Percentiles rank a stretch among this genome's conserved stretches.
phyloP scores from a whole-genome alignment of 2,888 invertebrate species.

The Nebria brevicollis region DNA sequence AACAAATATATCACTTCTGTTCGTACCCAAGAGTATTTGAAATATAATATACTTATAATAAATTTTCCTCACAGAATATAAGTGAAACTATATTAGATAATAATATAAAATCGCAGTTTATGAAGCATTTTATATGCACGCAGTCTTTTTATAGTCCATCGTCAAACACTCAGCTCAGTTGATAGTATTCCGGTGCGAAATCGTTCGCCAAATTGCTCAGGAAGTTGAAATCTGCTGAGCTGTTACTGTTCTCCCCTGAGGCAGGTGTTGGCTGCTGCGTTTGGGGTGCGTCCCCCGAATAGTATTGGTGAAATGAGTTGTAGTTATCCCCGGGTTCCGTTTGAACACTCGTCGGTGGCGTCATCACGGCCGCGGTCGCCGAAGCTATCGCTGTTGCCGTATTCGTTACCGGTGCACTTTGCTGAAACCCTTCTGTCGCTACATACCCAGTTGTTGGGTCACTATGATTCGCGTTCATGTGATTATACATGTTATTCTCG shows the following conservation, averaged over 20 bases:
- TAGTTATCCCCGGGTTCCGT: slow-evolving; percentile 74
- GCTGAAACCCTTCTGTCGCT: slow-evolving; percentile 62
- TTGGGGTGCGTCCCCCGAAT: slow-evolving; percentile 64
- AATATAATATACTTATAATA: slow-evolving; percentile 7
- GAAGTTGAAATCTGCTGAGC: slow-evolving; percentile 95
- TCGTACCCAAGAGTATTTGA: background rate
- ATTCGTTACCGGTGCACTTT: slow-evolving; percentile 62
- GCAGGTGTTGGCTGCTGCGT: slow-evolving; percentile 58
- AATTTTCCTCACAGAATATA: background rate
- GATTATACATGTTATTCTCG: slow-evolving; percentile 66
- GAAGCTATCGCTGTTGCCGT: slow-evolving; percentile 63
- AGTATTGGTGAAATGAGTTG: slow-evolving; percentile 78
- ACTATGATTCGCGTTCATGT: slow-evolving; percentile 57
- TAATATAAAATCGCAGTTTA: slow-evolving; percentile 38
- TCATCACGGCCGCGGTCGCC: slow-evolving; percentile 68
- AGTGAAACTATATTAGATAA: slow-evolving; percentile 14
- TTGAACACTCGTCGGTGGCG: slow-evolving; percentile 69
- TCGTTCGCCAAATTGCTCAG: slow-evolving; percentile 92
- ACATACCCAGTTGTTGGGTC: slow-evolving; percentile 65
- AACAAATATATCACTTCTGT: slow-evolving; percentile 43
- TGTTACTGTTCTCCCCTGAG: slow-evolving; percentile 84
- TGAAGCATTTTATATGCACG: slow-evolving; percentile 28
- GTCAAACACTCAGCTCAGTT: slow-evolving; percentile 57
- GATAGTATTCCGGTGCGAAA: slow-evolving; percentile 92
- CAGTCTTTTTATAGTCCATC: slow-evolving; percentile 20